Base-by-base conservation (phyloP, 2,113 vertebrate genomes). In the Brachypteracias leptosomus region DNA sequence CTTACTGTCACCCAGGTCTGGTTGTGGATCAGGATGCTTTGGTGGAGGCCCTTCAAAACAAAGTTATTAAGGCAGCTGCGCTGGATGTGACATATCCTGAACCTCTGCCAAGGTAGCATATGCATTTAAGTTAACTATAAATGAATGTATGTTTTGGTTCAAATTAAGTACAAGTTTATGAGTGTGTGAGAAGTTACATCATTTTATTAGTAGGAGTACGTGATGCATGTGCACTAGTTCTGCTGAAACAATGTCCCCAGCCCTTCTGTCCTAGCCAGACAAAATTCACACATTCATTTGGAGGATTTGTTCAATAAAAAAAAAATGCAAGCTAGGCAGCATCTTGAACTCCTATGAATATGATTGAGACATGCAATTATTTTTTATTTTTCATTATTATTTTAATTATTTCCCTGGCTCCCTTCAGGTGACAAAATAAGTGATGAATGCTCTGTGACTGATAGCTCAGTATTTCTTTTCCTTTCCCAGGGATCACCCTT, bases 81-180 rank as follows among this genome's bases (percentile, higher is more conserved):
- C 95, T 99, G 93, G 98, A 99, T 33, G 98, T 99, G 89, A 98
- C 98, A 1, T 38, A 98, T 35, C 98, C 98, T 11, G 98, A 99
- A 92, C 98, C 98, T 65, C 92, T 98, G 88, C 98, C 98, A 62
- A 98, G 98, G 98, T 98, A 94, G 80, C 86, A 72, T 21, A 15
- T 7, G 22, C 18, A 13, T 54, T 89, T 70, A 36, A 58, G 17
- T 70, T 52, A 91, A 55, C 65, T 31, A 36, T 17, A 63, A 28
- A 59, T 8, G 21, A 12, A 4, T 13, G 6, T 38, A 7, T 25
- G 10, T 33, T 13, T 62, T 42, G 35, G 13, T 61, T 77, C 46
- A 68, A 70, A 57, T 8, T 16, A 16, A 55, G 28, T 78, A 24
- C n/a, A 38, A 36, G 52, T 54, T 44, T 51, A 36, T 58, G 28